Percentiles rank a stretch among this genome's conserved stretches.
phyloP scores from a whole-genome alignment of 2,113 vertebrate genomes.

The Zapus hudsonius region DNA sequence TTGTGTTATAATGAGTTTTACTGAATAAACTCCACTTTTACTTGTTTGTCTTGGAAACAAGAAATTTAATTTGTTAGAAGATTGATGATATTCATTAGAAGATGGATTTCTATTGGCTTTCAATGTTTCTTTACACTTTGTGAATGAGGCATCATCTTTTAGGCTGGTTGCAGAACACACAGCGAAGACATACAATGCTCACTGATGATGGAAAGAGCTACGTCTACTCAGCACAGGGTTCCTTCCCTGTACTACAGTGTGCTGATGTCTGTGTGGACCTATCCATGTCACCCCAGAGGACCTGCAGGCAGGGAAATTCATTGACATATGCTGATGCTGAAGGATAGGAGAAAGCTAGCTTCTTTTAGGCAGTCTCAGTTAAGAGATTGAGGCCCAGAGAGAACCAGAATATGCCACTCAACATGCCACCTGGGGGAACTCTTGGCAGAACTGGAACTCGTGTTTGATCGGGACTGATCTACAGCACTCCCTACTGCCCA shows the following conservation, averaged over 20 bases:
- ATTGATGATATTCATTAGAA: not conserved
- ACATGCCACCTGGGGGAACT: too few species aligned
- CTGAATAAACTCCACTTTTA: not conserved
- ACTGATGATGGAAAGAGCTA: not conserved
- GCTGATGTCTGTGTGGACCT: too few species aligned
- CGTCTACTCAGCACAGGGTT: not conserved
- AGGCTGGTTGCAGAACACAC: not conserved
- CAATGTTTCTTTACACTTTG: not conserved
- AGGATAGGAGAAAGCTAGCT: too few species aligned
- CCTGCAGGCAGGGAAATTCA: too few species aligned
- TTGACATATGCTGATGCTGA: not conserved
- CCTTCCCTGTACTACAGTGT: not conserved
- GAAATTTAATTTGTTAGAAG: not conserved
- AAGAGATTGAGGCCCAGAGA: too few species aligned
- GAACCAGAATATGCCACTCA: too few species aligned
- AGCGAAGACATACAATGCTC: not conserved
- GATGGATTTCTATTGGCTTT: not conserved
- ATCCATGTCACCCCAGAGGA: accelerated
- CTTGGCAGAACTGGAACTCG: too few species aligned
- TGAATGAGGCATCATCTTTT: not conserved
- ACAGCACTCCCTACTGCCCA: too few species aligned
- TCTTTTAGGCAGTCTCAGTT: too few species aligned
- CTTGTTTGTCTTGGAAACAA: not conserved
- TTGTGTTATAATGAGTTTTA: not conserved
- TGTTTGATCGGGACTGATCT: too few species aligned